These are phyloP conservation scores for Plutella xylostella DNA, from an alignment of 2,888 invertebrate species.

Conservation along the genomic window DNA sequence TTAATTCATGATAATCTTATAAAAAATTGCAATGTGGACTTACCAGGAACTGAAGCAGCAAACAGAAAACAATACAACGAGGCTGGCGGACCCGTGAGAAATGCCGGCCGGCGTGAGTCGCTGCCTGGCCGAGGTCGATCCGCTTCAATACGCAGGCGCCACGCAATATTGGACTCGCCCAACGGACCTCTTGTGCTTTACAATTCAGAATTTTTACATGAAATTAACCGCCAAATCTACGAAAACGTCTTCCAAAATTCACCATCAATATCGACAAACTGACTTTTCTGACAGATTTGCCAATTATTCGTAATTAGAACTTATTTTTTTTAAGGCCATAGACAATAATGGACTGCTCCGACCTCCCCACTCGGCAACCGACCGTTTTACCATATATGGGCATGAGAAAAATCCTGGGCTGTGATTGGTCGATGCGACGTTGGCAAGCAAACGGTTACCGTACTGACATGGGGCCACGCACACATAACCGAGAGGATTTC, in stretches of 20 bases:
- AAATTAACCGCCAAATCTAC: conserved; percentile 29
- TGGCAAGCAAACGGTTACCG: conserved; percentile 62
- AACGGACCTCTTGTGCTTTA: conserved; percentile 35
- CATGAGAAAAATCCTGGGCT: conserved; percentile 76
- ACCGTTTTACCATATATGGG: conserved; percentile 86
- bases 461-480: conserved; percentile 39
- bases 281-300: conserved; percentile 37
- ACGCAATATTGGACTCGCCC: conserved; percentile 46
- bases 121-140: conserved; percentile 47
- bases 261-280: conserved; percentile 24
- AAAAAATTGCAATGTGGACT: background rate
- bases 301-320: conserved; percentile 39
- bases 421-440: conserved; percentile 77
- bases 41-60: conserved; percentile 11
- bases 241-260: conserved; percentile 22
- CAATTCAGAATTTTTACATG: conserved; percentile 32
- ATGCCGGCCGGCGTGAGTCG: conserved; percentile 54
- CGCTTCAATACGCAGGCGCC: conserved; percentile 50
- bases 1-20: background rate
- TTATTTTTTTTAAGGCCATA: conserved; percentile 30
- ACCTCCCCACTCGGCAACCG: conserved; percentile 64
- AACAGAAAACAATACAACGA: conserved; percentile 35
- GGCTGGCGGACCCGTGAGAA: conserved; percentile 50
- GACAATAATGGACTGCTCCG: conserved; percentile 52
- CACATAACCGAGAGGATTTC: conserved; percentile 17